phyloP scores from a whole-genome alignment of 2,888 invertebrate species.

The Yponomeuta sedellus region DNA sequence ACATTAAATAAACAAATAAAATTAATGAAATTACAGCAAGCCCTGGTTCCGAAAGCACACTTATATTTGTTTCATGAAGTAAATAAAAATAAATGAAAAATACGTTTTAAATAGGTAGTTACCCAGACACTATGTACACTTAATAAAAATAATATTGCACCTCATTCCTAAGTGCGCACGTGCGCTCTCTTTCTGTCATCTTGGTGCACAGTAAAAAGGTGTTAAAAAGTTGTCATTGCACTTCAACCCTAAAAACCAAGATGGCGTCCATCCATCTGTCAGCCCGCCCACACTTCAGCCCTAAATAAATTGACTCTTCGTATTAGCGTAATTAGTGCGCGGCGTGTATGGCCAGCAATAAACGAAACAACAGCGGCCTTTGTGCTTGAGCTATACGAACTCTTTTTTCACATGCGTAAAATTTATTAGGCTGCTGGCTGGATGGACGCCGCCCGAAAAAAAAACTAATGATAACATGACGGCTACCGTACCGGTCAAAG shows the following conservation, averaged over 20 bases:
- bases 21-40: too few species aligned
- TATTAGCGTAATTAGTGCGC: slow-evolving; percentile 32
- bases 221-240: slow-evolving; percentile 8
- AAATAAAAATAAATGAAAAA: too few species aligned
- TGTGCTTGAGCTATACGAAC: slow-evolving; percentile 53
- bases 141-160: too few species aligned
- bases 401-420: slow-evolving; percentile 52
- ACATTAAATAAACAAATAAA: too few species aligned
- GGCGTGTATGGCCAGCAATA: slow-evolving; percentile 38
- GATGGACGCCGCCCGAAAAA: slow-evolving; percentile 51
- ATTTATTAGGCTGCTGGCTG: slow-evolving; percentile 49
- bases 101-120: too few species aligned
- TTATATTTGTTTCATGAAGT: too few species aligned
- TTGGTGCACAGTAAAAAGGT: not conserved
- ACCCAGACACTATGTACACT: too few species aligned
- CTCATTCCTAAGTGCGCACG: not conserved
- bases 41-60: too few species aligned
- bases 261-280: slow-evolving; percentile 23
- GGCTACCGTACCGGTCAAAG: slow-evolving; percentile 75
- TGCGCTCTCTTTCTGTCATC: not conserved
- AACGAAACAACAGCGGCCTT: slow-evolving; percentile 41
- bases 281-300: slow-evolving; percentile 20
- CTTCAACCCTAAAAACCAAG: slow-evolving; percentile 16
- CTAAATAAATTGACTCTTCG: slow-evolving; percentile 23
- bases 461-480: slow-evolving; percentile 62